These are phyloP conservation scores for Antheraea pernyi DNA, from an alignment of 1,140 invertebrate species.

Conservation along the genomic window DNA sequence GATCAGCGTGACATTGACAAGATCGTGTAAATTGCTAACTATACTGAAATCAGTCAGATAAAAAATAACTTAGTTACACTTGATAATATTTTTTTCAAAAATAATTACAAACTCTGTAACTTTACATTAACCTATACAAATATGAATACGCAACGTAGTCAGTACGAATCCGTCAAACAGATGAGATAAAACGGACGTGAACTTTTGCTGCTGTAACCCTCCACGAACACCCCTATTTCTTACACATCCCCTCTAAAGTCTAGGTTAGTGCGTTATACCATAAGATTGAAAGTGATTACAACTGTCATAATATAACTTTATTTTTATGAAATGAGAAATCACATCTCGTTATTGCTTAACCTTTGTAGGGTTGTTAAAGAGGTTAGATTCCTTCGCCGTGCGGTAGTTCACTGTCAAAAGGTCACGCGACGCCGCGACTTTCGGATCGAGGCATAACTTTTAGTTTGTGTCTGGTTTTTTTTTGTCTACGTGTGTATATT, in stretches of 20 bases:
- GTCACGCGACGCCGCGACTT: too few species aligned
- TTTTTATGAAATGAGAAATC: not conserved
- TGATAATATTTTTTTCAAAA: not conserved
- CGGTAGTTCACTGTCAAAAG: too few species aligned
- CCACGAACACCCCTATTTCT: not conserved
- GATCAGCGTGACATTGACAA: too few species aligned
- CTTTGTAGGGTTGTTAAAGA: too few species aligned
- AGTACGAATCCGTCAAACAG: slow-evolving; percentile 68
- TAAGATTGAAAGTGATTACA: not conserved
- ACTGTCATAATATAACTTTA: not conserved
- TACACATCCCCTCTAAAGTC: slow-evolving; percentile 11
- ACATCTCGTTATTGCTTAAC: not conserved
- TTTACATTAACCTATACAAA: slow-evolving; percentile 29
- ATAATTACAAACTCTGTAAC: not conserved
- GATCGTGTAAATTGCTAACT: too few species aligned
- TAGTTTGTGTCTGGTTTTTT: too few species aligned
- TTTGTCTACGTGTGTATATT: too few species aligned
- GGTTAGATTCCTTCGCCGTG: too few species aligned
- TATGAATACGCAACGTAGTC: slow-evolving; percentile 65
- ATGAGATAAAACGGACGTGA: slow-evolving; percentile 65
- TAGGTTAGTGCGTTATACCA: not conserved
- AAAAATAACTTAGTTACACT: too few species aligned
- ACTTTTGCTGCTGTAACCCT: slow-evolving; percentile 49
- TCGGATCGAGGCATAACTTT: too few species aligned
- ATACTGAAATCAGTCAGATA: too few species aligned